Evolutionary conservation across 2,888 invertebrate genomes (phyloP).

Genomic region (Tenthredo distinguenda): DNA sequence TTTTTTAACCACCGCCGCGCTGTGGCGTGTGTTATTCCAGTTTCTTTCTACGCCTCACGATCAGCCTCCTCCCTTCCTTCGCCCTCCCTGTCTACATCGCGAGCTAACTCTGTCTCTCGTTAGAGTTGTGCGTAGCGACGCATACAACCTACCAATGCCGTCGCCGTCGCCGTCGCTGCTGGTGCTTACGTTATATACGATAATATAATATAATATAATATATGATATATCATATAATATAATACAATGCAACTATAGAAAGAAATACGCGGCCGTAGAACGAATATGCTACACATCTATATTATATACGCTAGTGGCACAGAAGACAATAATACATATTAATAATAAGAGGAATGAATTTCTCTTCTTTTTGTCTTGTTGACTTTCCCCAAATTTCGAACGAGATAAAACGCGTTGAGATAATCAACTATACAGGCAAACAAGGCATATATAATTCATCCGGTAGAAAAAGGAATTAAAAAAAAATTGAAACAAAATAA

Average conservation of each 20-base stretch:
- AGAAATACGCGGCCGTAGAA: neutral
- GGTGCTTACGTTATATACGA: neutral
- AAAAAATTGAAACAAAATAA: neutral
- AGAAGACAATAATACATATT: neutral
- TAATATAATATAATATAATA: neutral
- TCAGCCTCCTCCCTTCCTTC: neutral
- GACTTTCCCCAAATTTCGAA: neutral
- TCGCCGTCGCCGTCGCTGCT: neutral
- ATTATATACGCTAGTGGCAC: neutral
- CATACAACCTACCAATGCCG: neutral
- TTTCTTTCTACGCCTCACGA: constrained; percentile 43
- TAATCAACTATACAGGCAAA: neutral
- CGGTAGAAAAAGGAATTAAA: neutral
- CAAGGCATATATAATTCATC: neutral
- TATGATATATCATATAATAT: neutral
- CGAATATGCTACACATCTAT: neutral
- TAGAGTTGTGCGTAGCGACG: neutral
- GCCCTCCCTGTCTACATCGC: neutral
- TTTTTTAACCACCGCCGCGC: constrained; percentile 1
- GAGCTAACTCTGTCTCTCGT: neutral
- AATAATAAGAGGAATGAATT: neutral
- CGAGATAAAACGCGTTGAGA: neutral
- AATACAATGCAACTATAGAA: neutral
- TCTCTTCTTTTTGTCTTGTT: neutral
- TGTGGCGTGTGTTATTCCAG: constrained; percentile 50